A percentile compares a stretch with the other conserved stretches of the same genome.
These are phyloP conservation scores for Paguma larvata DNA, from an alignment of 2,797 vertebrate genomes.

Conservation along the genomic window DNA sequence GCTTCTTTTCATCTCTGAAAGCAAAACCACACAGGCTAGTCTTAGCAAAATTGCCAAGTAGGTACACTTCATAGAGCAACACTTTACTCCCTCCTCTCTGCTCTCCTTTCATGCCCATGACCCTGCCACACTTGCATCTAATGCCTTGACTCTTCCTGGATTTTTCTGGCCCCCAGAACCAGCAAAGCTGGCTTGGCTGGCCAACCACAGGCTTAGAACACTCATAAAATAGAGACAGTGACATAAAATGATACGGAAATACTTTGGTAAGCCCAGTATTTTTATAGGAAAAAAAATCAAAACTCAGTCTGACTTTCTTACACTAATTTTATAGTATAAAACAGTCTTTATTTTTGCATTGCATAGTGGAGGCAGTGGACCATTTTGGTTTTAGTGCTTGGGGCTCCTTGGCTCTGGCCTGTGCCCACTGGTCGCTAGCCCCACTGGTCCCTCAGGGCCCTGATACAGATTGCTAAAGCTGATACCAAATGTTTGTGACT, in stretches of 20 bases:
- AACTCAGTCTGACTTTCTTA: conserved; percentile 2
- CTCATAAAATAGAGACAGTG: background rate
- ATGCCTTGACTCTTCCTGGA: background rate
- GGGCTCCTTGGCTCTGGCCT: background rate
- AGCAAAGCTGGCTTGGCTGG: background rate
- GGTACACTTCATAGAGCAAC: background rate
- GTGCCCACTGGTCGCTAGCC: background rate
- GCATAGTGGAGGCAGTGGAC: background rate
- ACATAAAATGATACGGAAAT: background rate
- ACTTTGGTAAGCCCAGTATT: background rate
- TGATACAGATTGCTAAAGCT: background rate
- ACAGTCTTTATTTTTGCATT: background rate
- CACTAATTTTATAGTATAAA: background rate
- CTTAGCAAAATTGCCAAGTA: conserved; percentile 12
- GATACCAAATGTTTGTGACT: background rate
- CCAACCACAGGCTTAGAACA: background rate
- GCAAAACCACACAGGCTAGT: background rate
- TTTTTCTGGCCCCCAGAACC: background rate
- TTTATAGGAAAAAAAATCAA: conserved; percentile 33
- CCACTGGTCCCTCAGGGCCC: background rate
- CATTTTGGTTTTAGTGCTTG: background rate
- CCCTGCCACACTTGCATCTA: background rate
- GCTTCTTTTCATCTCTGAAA: conserved; percentile 25
- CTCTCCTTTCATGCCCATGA: background rate
- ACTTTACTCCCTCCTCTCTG: background rate